Base-by-base conservation (phyloP, 37 sponge, comb jelly and placozoan genomes). In the Agelas oroides region DNA sequence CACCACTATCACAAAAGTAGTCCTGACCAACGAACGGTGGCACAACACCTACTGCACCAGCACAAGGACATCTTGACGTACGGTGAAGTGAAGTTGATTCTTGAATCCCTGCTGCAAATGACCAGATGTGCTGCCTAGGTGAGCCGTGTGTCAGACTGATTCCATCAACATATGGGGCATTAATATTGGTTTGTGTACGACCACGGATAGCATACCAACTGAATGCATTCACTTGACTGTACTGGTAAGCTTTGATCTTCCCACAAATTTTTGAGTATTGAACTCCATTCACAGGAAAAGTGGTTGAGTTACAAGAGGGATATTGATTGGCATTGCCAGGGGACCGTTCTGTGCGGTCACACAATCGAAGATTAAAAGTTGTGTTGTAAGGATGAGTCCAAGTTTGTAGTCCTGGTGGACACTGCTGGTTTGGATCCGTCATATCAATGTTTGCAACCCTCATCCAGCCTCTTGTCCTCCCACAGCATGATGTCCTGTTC, bases 31-130 rank as follows among this genome's bases (percentile, higher is more conserved):
- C n/a, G n/a, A n/a, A n/a, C n/a, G n/a, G n/a, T n/a, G n/a, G n/a
- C n/a, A n/a, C n/a, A n/a, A n/a, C n/a, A n/a, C n/a, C n/a, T n/a
- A n/a, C n/a, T n/a, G 58, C 58, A 56, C 58, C 58, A 56, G 58
- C 58, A 56, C 58, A 56, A 19, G 58, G 58, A 56, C 58, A 56
- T 18, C 58, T 56, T 18, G 58, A 56, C 18, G 18, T 15, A 56
- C 17, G 17, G 18, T 56, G 58, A 19, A 56, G 17, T 56, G 58
- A 56, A 56, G 58, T 15, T 56, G 58, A 18, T 56, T 56, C 58
- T 56, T 56, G 58, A 56, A 56, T 56, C 58, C 58, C 58, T 56
- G 58, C 58, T 56, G 58, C 58, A 56, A 56, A 56, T 56, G n/a
- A n/a, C n/a, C n/a, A n/a, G n/a, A n/a, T n/a, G n/a, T n/a, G n/a